Evolutionary conservation across 2,888 invertebrate genomes (phyloP), one percentile per base, ranked within the genome.

Genomic region (Zygogramma bicolorata): DNA sequence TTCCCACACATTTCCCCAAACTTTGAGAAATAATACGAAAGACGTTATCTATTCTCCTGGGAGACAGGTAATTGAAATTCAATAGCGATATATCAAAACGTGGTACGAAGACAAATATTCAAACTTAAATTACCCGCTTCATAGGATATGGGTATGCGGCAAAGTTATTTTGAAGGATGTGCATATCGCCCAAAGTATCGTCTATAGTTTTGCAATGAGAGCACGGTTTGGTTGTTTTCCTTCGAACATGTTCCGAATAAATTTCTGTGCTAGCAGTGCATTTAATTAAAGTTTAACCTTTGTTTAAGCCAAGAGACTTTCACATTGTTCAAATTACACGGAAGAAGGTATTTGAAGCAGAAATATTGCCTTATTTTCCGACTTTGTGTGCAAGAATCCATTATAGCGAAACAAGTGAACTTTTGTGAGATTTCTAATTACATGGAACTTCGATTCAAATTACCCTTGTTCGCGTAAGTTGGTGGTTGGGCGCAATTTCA

Each of bases 341-440:
- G 53, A 53, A n/a, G 53, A 27, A 27, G 53, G 53, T 53, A 53
- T 22, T 53, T 25, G 53, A 25, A 25, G 15, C 27, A 53, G 53
- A 53, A 53, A 53, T 53, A 53, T 10, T 13, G 53, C 53, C n/a
- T 53, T 53, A 53, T 53, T 53, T 15, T 13, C 22, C 8, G 42
- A 62, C 42, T 62, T 42, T 63, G 63, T 27, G 27, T 63, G 42
- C n/a, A 29, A 63, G 63, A 63, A 63, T 46, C 29, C 63, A 42
- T 46, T 63, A 63, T 8, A 29, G 31, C 31, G 49, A 63, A 63
- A 46, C 63, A 63, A 61, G 42, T 49, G 63, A 34, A 29, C 63
- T 49, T 63, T 27, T 63, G 63, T 63, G 15, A 31, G 29, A 63
- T 63, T 63, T 46, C 63, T 63, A 63, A 63, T 63, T 63, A 63